Conservation (phyloP, 2,888 invertebrate genomes). For the Crematogaster levior region DNA sequence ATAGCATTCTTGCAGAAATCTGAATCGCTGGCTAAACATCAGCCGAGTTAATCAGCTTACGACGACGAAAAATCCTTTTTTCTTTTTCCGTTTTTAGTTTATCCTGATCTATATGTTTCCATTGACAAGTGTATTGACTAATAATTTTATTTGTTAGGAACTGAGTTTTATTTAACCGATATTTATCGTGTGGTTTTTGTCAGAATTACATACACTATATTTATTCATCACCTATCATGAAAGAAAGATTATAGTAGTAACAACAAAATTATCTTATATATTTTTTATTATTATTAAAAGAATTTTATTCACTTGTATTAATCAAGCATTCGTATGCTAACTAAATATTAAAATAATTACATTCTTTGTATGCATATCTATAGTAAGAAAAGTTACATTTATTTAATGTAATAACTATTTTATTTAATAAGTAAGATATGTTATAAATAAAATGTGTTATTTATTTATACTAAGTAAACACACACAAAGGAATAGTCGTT, state of each 20-base stretch:
- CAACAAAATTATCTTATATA: not conserved
- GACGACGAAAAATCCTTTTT: constrained; percentile 68
- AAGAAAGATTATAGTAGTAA: not conserved
- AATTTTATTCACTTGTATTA: too few relatives aligned
- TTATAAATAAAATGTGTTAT: not conserved
- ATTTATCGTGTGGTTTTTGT: constrained; percentile 44
- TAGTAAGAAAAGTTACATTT: not conserved
- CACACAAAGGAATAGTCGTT: not conserved
- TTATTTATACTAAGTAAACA: not conserved
- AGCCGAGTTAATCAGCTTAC: constrained; percentile 81
- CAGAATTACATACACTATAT: not conserved
- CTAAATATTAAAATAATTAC: not conserved
- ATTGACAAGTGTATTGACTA: constrained; percentile 67
- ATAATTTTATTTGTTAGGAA: constrained; percentile 72
- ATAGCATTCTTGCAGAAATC: constrained; percentile 57
- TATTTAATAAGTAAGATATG: too few relatives aligned
- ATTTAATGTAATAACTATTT: not conserved
- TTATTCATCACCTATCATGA: not conserved
- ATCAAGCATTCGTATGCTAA: not conserved
- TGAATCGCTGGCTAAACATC: constrained; percentile 68
- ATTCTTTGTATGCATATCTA: not conserved
- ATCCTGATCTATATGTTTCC: constrained; percentile 57
- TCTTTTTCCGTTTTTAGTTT: constrained; percentile 60
- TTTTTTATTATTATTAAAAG: too few relatives aligned
- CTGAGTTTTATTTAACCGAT: constrained; percentile 69